phyloP scores from a whole-genome alignment of 1,140 invertebrate genomes.

The Neodiprion fabricii region DNA sequence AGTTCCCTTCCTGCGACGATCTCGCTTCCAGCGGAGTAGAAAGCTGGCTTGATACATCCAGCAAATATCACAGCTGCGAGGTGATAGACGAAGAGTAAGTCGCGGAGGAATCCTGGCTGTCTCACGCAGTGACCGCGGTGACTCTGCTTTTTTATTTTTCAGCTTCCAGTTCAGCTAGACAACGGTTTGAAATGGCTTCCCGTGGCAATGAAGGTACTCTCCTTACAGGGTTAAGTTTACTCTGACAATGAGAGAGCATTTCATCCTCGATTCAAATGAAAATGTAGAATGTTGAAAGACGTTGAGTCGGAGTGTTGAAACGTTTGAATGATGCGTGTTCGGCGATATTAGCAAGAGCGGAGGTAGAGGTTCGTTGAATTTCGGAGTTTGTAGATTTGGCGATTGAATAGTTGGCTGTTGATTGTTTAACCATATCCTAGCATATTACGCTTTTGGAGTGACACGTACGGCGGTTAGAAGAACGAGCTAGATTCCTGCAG shows the following conservation, averaged over 20 bases:
- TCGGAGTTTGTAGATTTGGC: too few relatives aligned
- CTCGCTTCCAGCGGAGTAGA: conserved; percentile 69
- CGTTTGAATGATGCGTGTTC: background rate
- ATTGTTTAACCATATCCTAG: background rate
- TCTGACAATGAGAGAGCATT: background rate
- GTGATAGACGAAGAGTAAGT: conserved; percentile 69
- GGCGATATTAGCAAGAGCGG: background rate
- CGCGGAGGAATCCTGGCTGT: conserved; percentile 15
- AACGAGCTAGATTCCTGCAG: too few relatives aligned
- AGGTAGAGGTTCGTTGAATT: too few relatives aligned
- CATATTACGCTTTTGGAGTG: background rate
- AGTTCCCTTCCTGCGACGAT: conserved; percentile 70
- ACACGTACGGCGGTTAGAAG: too few relatives aligned
- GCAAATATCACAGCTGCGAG: conserved; percentile 77
- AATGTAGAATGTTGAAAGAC: background rate
- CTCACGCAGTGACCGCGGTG: background rate
- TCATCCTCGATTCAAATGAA: background rate
- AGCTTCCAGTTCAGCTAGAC: background rate
- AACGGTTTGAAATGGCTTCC: too few relatives aligned
- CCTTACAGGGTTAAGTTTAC: too few relatives aligned
- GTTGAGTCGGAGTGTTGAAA: background rate
- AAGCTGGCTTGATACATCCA: conserved; percentile 74
- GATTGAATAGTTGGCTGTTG: background rate
- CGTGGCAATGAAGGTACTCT: too few relatives aligned
- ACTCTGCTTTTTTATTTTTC: background rate